phyloP scores from a whole-genome alignment of 2,113 vertebrate genomes.

The Oophaga pumilio region DNA sequence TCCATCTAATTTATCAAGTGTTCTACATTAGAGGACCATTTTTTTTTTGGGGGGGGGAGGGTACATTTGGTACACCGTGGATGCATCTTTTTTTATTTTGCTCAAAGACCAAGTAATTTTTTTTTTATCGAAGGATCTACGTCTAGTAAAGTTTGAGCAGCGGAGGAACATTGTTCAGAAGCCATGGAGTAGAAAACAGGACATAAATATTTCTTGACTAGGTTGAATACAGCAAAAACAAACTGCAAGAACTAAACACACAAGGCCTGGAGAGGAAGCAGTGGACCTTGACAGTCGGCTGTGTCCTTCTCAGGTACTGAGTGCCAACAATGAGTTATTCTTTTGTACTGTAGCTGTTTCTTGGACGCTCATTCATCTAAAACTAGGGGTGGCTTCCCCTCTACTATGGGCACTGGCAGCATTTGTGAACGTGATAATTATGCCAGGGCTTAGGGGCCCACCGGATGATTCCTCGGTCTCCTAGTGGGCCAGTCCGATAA shows the following conservation, averaged over 20 bases:
- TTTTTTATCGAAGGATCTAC: not conserved
- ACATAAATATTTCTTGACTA: not conserved
- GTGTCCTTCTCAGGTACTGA: not conserved
- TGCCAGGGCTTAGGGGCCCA: too few relatives aligned
- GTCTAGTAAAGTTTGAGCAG: not conserved
- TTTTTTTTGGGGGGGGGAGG: too few relatives aligned
- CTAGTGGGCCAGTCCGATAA: too few relatives aligned
- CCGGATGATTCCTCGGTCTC: too few relatives aligned
- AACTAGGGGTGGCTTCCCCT: too few relatives aligned
- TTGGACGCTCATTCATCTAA: not conserved
- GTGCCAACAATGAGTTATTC: not conserved
- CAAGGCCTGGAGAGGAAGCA: slow-evolving; percentile 8
- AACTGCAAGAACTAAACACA: slow-evolving; percentile 23
- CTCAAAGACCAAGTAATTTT: not conserved
- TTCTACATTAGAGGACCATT: not conserved
- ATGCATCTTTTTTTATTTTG: not conserved
- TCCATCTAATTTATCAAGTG: not conserved
- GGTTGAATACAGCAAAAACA: not conserved
- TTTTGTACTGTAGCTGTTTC: not conserved
- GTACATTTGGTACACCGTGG: not conserved
- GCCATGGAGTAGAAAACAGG: not conserved
- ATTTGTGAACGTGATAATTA: too few relatives aligned
- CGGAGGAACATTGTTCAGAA: not conserved
- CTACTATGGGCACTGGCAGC: too few relatives aligned
- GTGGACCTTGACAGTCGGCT: slow-evolving; percentile 6